Base-by-base conservation (phyloP, 1,140 invertebrate genomes). In the Drosophila triauraria region DNA sequence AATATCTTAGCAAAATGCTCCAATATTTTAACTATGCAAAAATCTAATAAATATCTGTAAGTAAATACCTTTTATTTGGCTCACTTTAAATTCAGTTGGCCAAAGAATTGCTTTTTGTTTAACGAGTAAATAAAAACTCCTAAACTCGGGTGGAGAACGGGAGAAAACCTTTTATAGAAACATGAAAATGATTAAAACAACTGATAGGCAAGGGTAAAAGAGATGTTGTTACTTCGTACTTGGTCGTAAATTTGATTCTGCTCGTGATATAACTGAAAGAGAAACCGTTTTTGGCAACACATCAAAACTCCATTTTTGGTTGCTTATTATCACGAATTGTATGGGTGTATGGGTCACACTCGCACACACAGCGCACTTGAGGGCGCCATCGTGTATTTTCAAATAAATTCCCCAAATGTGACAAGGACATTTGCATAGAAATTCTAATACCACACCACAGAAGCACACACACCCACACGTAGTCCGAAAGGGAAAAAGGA, bases 391-490 rank as follows among this genome's bases (percentile, higher is more conserved):
- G 56, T 83, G 80, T 77, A 68, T 77, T 87, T 86, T 77, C 71
- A 80, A 83, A 87, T 88, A 87, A 87, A 88, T 87, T 87, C 77
- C 77, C 77, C 68, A 87, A 88, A 88, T 88, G 84, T 84, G 84
- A 87, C 84, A 87, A 87, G 84, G 80, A 83, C 84, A 87, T 87
- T 87, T 88, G 77, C 84, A 88, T 78, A 71, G 84, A 87, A 87
- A 88, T 84, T 64, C 72, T 63, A 84, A 82, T 82, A 72, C 82
- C 64, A 79, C 64, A 78, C 42, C 63, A 60, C 51, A 56, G 46
- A 64, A 53, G 51, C 17, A 68, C 23, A 38, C 57, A 56, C 51
- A 57, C 51, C 58, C 27, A 67, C 20, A 46, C 15, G 32, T 42
- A 46, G 15, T 42, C 6, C 13, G 13, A 57, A 47, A 64, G 57